A percentile compares a stretch with the other conserved stretches of the same genome.
Evolutionary conservation across 2,113 vertebrate species (phyloP).

Genomic region (Acrocephalus arundinaceus): DNA sequence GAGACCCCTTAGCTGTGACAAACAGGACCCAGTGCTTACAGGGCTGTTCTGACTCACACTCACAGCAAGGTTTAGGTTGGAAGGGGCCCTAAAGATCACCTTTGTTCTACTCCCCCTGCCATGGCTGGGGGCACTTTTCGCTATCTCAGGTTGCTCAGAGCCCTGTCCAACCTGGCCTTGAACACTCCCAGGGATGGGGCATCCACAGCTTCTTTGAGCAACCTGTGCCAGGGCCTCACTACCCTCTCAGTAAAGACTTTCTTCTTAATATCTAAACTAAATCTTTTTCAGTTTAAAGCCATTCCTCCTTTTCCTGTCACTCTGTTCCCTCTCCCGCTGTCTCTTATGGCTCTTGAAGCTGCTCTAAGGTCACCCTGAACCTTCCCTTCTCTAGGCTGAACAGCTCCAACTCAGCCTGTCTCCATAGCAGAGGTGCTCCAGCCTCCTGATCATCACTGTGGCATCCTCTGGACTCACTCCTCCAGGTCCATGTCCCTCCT

Average conservation of each 20-base stretch:
- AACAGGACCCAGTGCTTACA: accelerated
- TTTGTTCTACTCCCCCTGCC: background rate
- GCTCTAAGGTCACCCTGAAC: background rate
- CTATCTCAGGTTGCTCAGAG: accelerated
- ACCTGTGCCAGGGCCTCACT: background rate
- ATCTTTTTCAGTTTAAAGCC: background rate
- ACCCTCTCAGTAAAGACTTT: background rate
- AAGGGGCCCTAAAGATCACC: background rate
- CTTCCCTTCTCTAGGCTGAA: background rate
- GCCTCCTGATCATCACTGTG: background rate
- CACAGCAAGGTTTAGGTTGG: too few relatives aligned
- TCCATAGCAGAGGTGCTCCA: background rate
- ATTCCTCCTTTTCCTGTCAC: background rate
- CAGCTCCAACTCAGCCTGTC: background rate
- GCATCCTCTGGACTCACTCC: background rate
- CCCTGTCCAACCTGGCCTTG: background rate
- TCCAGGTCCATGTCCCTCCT: background rate
- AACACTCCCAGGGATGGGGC: background rate
- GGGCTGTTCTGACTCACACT: background rate
- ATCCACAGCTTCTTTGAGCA: background rate
- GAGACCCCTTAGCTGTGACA: background rate
- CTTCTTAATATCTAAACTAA: background rate
- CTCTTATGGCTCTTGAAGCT: background rate
- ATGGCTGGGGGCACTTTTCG: background rate
- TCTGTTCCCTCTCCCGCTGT: too few relatives aligned